Conservation (phyloP, 2,888 invertebrate genomes). For the Mechanitis messenoides region DNA sequence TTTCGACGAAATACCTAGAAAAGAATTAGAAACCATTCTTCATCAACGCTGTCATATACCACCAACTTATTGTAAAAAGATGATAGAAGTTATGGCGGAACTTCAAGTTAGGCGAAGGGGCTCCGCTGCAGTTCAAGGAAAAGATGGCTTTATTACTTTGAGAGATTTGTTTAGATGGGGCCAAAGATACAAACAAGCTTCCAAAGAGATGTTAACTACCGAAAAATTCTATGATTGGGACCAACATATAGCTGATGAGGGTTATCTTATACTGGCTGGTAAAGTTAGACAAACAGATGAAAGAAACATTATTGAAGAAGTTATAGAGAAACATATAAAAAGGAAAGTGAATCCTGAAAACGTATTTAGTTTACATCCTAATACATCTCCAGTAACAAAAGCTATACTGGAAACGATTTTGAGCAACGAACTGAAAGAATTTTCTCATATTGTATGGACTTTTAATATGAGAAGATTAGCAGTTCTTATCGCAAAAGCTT, state of each 20-base stretch:
- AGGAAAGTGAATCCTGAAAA: constrained; percentile 81
- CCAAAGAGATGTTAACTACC: constrained; percentile 71
- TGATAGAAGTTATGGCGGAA: constrained; percentile 94
- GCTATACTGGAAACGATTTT: constrained; percentile 81
- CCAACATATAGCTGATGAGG: constrained; percentile 97
- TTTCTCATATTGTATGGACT: constrained; percentile 95
- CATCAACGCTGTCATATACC: constrained; percentile 93
- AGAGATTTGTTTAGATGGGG: constrained; percentile 98
- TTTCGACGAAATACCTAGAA: constrained; percentile 94
- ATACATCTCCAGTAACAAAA: constrained; percentile 86
- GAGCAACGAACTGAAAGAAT: constrained; percentile 72
- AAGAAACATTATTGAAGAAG: constrained; percentile 85
- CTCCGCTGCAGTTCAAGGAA: constrained; percentile 93
- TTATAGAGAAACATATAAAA: constrained; percentile 87
- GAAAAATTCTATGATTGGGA: constrained; percentile 93
- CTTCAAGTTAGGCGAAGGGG: constrained; percentile 88
- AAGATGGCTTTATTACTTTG: constrained; percentile 94
- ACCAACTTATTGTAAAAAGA: constrained; percentile 89
- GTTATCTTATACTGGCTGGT: constrained; percentile 94
- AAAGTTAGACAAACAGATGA: constrained; percentile 92
- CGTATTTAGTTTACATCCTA: constrained; percentile 81
- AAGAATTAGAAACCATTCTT: constrained; percentile 91
- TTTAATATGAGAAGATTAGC: constrained; percentile 90
- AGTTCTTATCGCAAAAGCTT: constrained; percentile 87
- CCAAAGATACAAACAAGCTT: constrained; percentile 89